phyloP scores from a whole-genome alignment of 2,113 vertebrate species.

The Athene noctua region DNA sequence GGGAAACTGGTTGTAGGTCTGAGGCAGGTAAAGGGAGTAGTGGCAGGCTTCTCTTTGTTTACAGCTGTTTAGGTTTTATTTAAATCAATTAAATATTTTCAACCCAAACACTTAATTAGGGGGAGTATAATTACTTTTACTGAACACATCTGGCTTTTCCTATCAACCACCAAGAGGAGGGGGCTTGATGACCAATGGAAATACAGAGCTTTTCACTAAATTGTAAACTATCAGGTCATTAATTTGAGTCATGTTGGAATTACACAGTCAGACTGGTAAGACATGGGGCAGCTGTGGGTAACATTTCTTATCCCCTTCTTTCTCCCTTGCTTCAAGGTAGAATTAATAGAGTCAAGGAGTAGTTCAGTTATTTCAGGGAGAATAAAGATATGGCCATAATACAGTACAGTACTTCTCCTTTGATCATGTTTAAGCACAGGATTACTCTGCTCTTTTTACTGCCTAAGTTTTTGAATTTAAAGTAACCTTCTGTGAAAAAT shows the following conservation, averaged over 20 bases:
- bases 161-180: not conserved
- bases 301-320: not conserved
- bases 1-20: not conserved
- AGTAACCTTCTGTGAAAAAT: not conserved
- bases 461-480: not conserved
- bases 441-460: not conserved
- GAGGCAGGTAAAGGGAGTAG: not conserved
- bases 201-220: not conserved
- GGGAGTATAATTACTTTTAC: not conserved
- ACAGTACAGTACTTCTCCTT: not conserved
- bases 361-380: not conserved
- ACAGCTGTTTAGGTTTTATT: constrained; percentile 27
- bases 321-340: not conserved
- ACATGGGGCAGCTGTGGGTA: not conserved
- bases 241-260: not conserved
- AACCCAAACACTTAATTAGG: not conserved
- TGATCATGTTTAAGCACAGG: not conserved
- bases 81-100: constrained; percentile 15
- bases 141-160: not conserved
- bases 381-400: not conserved
- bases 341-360: not conserved
- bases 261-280: not conserved
- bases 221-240: not conserved
- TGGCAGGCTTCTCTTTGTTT: not conserved
- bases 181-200: not conserved